Conservation (phyloP, 2,797 vertebrate genomes). For the Novumbra hubbsi region DNA sequence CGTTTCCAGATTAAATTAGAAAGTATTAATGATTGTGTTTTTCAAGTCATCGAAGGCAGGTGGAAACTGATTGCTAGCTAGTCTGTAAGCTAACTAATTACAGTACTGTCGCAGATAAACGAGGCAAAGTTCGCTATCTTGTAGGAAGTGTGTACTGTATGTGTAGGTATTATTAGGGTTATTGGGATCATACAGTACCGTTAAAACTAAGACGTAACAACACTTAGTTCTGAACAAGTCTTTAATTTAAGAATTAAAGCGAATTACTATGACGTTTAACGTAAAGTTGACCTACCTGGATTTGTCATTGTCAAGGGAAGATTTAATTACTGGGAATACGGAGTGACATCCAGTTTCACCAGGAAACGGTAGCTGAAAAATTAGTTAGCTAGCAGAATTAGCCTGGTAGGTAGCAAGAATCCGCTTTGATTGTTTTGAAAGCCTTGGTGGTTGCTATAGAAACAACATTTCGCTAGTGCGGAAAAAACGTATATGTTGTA, state of each 20-base stretch:
- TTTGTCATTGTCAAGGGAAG: neutral
- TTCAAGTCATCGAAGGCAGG: neutral
- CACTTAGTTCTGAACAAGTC: neutral
- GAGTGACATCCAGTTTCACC: no score
- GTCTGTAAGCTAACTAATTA: neutral
- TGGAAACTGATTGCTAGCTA: constrained; percentile 6
- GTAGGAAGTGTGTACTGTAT: no score
- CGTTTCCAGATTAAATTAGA: no score
- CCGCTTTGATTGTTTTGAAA: neutral
- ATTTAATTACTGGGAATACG: neutral
- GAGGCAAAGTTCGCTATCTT: neutral
- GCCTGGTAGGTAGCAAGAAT: neutral
- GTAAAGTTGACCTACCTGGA: neutral
- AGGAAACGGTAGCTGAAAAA: neutral
- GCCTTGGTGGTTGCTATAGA: constrained; percentile 6
- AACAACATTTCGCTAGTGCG: neutral
- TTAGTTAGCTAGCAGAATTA: neutral
- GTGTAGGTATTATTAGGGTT: no score
- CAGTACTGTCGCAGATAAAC: neutral
- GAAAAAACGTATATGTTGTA: neutral
- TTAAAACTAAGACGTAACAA: no score
- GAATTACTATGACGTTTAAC: neutral
- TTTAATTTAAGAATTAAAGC: neutral
- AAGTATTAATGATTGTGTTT: no score
- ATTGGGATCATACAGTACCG: no score